Base-by-base conservation (phyloP, 2,113 vertebrate genomes). In the Syngnathus floridae region DNA sequence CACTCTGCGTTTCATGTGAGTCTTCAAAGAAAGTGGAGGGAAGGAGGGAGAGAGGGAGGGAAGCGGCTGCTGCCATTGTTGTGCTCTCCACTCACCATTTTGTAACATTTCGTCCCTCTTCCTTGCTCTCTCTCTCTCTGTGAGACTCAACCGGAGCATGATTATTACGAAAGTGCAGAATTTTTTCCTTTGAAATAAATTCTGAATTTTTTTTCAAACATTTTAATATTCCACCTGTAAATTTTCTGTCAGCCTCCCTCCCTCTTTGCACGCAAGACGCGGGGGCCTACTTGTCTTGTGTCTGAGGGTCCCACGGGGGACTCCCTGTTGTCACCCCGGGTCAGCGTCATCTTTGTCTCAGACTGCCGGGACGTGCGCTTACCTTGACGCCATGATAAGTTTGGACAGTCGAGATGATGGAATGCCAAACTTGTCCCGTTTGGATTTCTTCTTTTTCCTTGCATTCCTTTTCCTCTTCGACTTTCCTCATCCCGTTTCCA, bases 1-100 rank as follows among this genome's bases (percentile, higher is more conserved):
- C 9, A 64, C 79, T 78, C 26, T n/a, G 82, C 80, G 59, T 87
- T 81, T 88, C 74, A 85, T 84, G 80, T 86, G 75, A 79, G 67
- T 65, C 82, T 88, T 88, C 83, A 89, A 86, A 85, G 83, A 71
- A 56, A 66, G 54, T 0, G 64, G 12, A n/a, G 57, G 48, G 70
- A 78, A 62, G 8, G 64, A 66, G 67, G 48, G 26, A 26, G 54
- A 62, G 10, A n/a, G 60, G 52, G 70, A 78, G 64, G 8, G 64
- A 66, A 65, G 48, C 35, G 49, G 74, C 67, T 58, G 49, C 45
- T 64, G 72, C 76, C 71, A 73, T 69, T 70, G 77, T 76, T 75
- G 69, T 65, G 74, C 64, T 56, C 66, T 66, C 59, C 41, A 21
- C 71, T 60, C 57, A 70, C 11, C 11, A 51, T 35, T 37, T 37